Conservation (phyloP, 2,113 vertebrate species). For the Collichthys lucidus region DNA sequence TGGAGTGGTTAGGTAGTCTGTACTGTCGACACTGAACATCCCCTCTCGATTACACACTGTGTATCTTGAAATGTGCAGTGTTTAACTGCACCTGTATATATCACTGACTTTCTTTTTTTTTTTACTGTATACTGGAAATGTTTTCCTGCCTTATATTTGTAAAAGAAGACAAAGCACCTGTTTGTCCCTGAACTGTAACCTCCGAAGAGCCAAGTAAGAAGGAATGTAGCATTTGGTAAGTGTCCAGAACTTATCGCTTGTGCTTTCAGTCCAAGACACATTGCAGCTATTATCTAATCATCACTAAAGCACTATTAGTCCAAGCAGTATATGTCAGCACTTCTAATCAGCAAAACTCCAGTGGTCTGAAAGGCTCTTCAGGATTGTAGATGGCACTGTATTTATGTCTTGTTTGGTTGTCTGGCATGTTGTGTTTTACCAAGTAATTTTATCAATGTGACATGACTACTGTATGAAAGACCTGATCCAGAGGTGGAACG, state of each 20-base stretch:
- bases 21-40: constrained; percentile 1
- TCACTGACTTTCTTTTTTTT: constrained; percentile 21
- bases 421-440: constrained; percentile 34
- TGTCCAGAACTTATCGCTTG: background rate
- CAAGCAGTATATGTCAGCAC: background rate
- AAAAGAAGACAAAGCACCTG: constrained; percentile 8
- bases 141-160: constrained; percentile 64
- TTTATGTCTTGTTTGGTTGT: constrained; percentile 3
- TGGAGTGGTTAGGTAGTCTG: background rate
- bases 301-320: background rate
- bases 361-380: constrained; percentile 22
- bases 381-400: background rate
- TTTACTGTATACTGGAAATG: constrained; percentile 30
- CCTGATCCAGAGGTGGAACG: constrained; percentile 22
- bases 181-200: constrained; percentile 30
- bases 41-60: background rate
- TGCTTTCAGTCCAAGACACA: constrained; percentile 42
- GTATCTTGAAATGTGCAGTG: constrained; percentile 41
- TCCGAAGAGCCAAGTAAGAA: constrained; percentile 15
- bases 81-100: constrained; percentile 42
- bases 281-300: constrained; percentile 17
- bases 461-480: constrained; percentile 22
- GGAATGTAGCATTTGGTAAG: constrained; percentile 46
- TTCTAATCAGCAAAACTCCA: background rate
- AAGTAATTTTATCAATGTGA: constrained; percentile 19